Evolutionary conservation across 2,888 invertebrate genomes (phyloP), one percentile per base, ranked within the genome.

Genomic region (Sphinx pinastri): DNA sequence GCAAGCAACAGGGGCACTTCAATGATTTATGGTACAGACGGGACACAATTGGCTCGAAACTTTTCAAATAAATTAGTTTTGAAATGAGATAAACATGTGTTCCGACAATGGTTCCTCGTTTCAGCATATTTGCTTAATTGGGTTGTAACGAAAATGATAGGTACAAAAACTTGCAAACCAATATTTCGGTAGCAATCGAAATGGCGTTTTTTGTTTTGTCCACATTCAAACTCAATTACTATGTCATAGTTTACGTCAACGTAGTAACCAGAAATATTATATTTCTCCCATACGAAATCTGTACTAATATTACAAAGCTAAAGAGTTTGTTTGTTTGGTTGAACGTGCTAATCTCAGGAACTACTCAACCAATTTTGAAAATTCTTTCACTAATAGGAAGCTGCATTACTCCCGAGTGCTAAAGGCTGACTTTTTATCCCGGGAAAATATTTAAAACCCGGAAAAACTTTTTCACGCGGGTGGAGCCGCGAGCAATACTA

Each of bases 61-160:
- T 93, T 91, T 92, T 86, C 89, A 86, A 90, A 91, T 91, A 91
- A 91, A 91, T 88, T 89, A 87, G 76, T 81, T 83, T 85, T 90
- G 88, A 90, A 91, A 89, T 88, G 90, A 87, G 79, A 79, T 81
- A 86, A 87, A 89, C 90, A 92, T 85, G 86, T 91, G 90, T 89
- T 88, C 38, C 52, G 38, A 14, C 47, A 47, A 57, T 55, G 59
- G 51, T 59, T 51, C 10, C 67, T 47, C 57, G 52, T 58, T 59
- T 45, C 54, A 19, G 60, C 63, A 63, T 69, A 60, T 69, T 63
- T 63, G 69, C 63, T 69, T 69, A 69, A 69, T 69, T 60, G 63
- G 63, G 54, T 55, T 55, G 52, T 54, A 69, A 69, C 63, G 19
- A 69, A 69, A 69, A 52, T 25, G 45, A 45, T 16, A 8, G 45